phyloP scores from a whole-genome alignment of 2,888 invertebrate species.

The Aromia moschata region DNA sequence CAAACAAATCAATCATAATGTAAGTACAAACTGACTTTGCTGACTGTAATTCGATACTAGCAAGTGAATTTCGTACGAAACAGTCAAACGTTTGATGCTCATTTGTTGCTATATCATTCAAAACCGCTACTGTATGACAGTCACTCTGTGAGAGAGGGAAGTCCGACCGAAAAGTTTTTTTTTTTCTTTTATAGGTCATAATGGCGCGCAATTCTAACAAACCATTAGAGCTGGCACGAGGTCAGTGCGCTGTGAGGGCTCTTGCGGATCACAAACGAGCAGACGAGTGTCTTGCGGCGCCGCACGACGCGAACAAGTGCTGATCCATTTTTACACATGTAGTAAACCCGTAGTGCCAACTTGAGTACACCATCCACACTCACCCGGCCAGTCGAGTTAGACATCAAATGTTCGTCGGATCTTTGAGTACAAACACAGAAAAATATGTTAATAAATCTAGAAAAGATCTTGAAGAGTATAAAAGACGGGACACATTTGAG shows the following conservation, averaged over 20 bases:
- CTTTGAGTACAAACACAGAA: no score
- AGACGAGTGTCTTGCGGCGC: conserved; percentile 87
- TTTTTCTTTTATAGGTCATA: conserved; percentile 62
- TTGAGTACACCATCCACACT: conserved; percentile 24
- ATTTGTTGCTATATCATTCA: background rate
- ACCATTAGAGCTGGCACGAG: conserved; percentile 93
- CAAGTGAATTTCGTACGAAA: no score
- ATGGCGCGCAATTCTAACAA: conserved; percentile 80
- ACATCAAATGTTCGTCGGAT: no score
- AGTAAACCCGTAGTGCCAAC: conserved; percentile 60
- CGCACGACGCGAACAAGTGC: conserved; percentile 88
- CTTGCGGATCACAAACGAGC: conserved; percentile 92
- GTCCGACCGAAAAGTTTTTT: background rate
- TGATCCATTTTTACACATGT: conserved; percentile 67
- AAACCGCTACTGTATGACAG: background rate
- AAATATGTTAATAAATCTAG: no score
- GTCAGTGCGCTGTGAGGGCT: conserved; percentile 89
- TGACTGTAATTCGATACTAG: no score
- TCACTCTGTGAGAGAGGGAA: background rate
- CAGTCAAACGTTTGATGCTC: no score
- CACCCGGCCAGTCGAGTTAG: no score
- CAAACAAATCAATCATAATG: no score
- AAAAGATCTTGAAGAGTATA: no score
- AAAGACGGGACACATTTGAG: no score
- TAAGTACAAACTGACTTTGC: no score